phyloP scores from a whole-genome alignment of 2,888 invertebrate genomes.

The Drosophila demipolita region DNA sequence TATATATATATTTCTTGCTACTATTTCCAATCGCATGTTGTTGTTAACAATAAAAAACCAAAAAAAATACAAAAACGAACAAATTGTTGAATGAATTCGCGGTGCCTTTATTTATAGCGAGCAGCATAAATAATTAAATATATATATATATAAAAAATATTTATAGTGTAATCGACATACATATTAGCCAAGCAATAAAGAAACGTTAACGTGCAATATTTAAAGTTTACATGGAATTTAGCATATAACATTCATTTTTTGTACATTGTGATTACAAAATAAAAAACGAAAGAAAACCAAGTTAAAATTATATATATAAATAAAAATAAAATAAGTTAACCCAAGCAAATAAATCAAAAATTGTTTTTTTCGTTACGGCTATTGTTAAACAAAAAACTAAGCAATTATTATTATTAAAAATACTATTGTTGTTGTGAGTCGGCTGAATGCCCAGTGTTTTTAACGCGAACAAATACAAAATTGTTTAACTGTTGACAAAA shows the following conservation, averaged over 20 bases:
- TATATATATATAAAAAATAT: constrained; percentile 22
- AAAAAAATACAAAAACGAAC: constrained; percentile 34
- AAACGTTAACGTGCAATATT: constrained; percentile 79
- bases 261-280: constrained; percentile 62
- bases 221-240: constrained; percentile 73
- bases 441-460: constrained; percentile 42
- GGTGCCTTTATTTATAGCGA: constrained; percentile 84
- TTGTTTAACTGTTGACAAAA: constrained; percentile 12
- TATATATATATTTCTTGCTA: constrained; percentile 14
- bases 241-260: constrained; percentile 48
- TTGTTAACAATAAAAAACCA: constrained; percentile 53
- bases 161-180: constrained; percentile 41
- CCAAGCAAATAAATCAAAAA: constrained; percentile 68
- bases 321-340: constrained; percentile 39
- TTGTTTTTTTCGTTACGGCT: constrained; percentile 51
- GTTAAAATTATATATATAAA: constrained; percentile 9
- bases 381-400: constrained; percentile 37
- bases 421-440: constrained; percentile 46
- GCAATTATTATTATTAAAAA: constrained; percentile 35
- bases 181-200: constrained; percentile 73
- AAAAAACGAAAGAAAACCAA: constrained; percentile 10
- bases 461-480: constrained; percentile 15
- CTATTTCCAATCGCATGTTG: constrained; percentile 62
- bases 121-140: constrained; percentile 61
- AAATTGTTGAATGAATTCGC: constrained; percentile 83